Percentiles rank a stretch among this genome's conserved stretches.
Conservation (phyloP, 2,797 vertebrate species). For the Sebastes diaconus region DNA sequence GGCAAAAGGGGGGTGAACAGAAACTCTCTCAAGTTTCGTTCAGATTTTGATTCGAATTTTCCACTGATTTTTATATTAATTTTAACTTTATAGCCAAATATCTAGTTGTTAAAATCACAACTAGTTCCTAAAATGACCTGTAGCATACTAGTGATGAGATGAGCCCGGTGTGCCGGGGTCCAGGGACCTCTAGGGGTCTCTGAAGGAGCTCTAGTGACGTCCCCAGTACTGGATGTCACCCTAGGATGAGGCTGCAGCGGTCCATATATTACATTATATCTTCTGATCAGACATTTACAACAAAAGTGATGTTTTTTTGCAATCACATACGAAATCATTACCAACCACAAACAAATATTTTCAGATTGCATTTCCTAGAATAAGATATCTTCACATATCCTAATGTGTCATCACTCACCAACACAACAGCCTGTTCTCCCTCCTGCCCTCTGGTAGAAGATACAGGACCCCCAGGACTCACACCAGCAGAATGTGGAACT, state of each 20-base stretch:
- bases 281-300: not conserved
- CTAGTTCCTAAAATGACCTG: not conserved
- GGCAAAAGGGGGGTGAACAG: constrained; percentile 35
- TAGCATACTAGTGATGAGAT: not conserved
- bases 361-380: not conserved
- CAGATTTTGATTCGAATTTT: not conserved
- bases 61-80: not conserved
- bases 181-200: not conserved
- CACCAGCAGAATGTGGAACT: not conserved
- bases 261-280: not conserved
- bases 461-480: not conserved
- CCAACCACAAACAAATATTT: not conserved
- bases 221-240: not conserved
- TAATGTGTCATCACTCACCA: too few species aligned
- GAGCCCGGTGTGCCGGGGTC: not conserved
- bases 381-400: not conserved
- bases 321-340: not conserved
- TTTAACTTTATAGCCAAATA: not conserved
- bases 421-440: not conserved
- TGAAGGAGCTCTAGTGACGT: constrained; percentile 1
- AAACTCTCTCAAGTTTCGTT: constrained; percentile 8
- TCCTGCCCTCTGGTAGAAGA: not conserved
- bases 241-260: too few species aligned
- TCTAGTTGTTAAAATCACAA: rapidly evolving
- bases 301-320: not conserved